A percentile compares a stretch with the other conserved stretches of the same genome.
Conservation (phyloP, 2,888 invertebrate species). For the Vesta saturnalis region DNA sequence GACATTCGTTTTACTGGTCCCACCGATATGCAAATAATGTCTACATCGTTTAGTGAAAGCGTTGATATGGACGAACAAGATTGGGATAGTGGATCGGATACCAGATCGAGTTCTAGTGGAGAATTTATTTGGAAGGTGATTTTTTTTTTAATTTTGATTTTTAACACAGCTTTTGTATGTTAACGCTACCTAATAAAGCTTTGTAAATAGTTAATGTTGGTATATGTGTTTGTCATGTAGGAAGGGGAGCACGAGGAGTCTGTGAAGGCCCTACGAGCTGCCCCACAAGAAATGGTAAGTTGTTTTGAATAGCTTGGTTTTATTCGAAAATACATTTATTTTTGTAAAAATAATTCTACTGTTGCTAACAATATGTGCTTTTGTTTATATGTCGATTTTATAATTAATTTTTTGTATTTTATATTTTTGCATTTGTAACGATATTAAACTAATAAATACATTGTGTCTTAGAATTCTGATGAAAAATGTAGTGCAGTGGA, state of each 20-base stretch:
- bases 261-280: constrained; percentile 61
- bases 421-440: background rate
- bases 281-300: constrained; percentile 60
- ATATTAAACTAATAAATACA: background rate
- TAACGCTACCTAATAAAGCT: background rate
- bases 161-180: constrained; percentile 1
- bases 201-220: constrained; percentile 19
- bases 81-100: constrained; percentile 77
- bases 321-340: background rate
- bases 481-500: constrained; percentile 47
- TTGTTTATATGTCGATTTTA: too few species aligned
- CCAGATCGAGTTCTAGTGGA: constrained; percentile 78
- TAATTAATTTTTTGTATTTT: too few species aligned
- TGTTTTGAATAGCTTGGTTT: constrained; percentile 8
- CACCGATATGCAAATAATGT: constrained; percentile 58
- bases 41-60: constrained; percentile 64
- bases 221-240: constrained; percentile 51
- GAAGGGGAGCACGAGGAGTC: constrained; percentile 63
- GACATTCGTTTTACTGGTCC: constrained; percentile 62
- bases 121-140: constrained; percentile 84
- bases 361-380: too few species aligned
- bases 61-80: constrained; percentile 69
- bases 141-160: constrained; percentile 26
- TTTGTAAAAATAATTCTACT: too few species aligned
- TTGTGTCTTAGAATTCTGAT: constrained; percentile 13